A percentile compares a stretch with the other conserved stretches of the same genome.
Evolutionary conservation across 2,113 vertebrate genomes (phyloP).

Genomic region (Nanorana parkeri): DNA sequence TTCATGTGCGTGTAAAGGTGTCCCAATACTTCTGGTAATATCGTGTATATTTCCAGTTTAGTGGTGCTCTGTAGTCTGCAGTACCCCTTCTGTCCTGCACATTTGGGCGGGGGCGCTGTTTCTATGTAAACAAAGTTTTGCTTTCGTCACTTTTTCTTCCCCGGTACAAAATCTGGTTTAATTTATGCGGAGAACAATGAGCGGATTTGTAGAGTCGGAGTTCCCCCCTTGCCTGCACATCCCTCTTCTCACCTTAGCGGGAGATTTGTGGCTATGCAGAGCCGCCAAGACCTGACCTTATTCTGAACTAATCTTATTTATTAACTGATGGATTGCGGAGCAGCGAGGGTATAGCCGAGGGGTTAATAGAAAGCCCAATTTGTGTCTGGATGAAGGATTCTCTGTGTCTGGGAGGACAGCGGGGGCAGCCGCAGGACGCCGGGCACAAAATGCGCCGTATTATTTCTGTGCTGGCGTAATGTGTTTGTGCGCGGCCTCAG

Average conservation of each 20-base stretch:
- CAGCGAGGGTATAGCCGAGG: not conserved
- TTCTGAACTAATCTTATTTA: conserved; percentile 12
- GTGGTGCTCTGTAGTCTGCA: not conserved
- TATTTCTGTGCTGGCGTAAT: conserved; percentile 6
- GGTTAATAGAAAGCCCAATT: conserved; percentile 45
- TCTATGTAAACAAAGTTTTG: not conserved
- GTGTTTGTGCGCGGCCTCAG: not conserved
- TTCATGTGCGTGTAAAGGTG: too few species aligned
- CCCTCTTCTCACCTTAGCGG: conserved; percentile 7
- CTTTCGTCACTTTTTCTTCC: too few species aligned
- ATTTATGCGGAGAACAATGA: too few species aligned
- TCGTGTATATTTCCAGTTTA: not conserved
- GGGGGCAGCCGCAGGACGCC: conserved; percentile 11
- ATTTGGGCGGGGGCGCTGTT: not conserved
- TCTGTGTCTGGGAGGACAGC: not conserved
- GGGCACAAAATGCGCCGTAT: conserved; percentile 6
- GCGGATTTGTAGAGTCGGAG: not conserved
- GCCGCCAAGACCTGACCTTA: not conserved
- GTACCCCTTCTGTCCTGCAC: not conserved
- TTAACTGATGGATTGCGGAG: conserved; percentile 27
- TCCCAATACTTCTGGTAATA: not conserved
- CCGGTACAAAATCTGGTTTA: too few species aligned
- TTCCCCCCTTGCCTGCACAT: not conserved
- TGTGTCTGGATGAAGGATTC: conserved; percentile 43
- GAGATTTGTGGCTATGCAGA: conserved; percentile 5